These are phyloP conservation scores for Podarcis cretensis DNA, from an alignment of 2,113 vertebrate genomes.

Conservation along the genomic window DNA sequence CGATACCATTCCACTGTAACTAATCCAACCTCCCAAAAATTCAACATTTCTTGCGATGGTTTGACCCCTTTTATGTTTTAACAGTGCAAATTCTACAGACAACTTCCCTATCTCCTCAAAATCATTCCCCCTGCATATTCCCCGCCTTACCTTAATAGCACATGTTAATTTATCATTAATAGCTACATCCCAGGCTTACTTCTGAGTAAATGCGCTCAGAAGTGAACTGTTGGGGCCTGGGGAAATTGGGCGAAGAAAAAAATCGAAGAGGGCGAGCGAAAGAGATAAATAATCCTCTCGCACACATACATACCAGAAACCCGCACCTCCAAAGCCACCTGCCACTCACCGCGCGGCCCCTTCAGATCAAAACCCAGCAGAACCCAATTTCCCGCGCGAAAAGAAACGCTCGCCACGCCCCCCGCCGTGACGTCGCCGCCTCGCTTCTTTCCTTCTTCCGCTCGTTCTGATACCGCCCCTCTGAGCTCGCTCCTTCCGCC, in stretches of 20 bases:
- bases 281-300: neutral
- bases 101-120: too few species aligned
- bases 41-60: too few species aligned
- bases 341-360: neutral
- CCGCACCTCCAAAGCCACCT: neutral
- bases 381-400: slow-evolving; percentile 16
- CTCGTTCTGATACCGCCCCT: neutral
- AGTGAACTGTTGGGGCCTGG: too few species aligned
- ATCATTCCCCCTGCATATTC: too few species aligned
- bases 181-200: neutral
- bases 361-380: too few species aligned
- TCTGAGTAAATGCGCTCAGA: neutral
- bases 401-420: neutral
- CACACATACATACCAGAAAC: neutral
- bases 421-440: neutral
- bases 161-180: too few species aligned
- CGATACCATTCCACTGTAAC: too few species aligned
- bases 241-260: too few species aligned
- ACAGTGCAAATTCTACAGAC: too few species aligned
- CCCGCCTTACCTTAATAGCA: too few species aligned
- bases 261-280: neutral
- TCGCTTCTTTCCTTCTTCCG: neutral
- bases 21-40: too few species aligned
- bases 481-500: neutral
- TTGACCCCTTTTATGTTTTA: too few species aligned